These are phyloP conservation scores for Sciurus carolinensis DNA, from an alignment of 2,797 vertebrate species.

Conservation along the genomic window DNA sequence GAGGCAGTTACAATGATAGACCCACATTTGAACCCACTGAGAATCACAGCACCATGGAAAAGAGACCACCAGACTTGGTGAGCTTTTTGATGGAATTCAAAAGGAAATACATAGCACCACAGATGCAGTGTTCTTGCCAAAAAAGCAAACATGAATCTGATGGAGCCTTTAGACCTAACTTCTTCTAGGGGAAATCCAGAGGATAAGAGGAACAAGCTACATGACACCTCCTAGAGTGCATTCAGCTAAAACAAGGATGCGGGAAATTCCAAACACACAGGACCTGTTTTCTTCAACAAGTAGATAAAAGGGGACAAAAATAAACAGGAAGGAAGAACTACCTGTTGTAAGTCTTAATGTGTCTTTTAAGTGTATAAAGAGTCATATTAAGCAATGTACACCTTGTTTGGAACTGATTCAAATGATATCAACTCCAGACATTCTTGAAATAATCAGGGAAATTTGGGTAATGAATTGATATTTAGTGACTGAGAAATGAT, in stretches of 20 bases:
- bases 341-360: neutral
- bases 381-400: neutral
- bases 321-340: neutral
- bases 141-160: neutral
- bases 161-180: neutral
- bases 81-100: neutral
- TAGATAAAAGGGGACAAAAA: neutral
- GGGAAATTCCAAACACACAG: neutral
- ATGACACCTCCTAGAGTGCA: neutral
- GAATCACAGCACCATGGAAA: neutral
- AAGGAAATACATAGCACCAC: neutral
- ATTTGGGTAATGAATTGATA: neutral
- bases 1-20: neutral
- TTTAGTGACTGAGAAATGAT: constrained; percentile 1
- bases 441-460: neutral
- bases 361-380: neutral
- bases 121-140: neutral
- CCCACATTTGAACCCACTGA: neutral
- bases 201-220: neutral
- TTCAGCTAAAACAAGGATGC: neutral
- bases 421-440: neutral
- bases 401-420: neutral
- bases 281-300: neutral
- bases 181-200: neutral
- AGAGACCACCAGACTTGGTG: neutral